phyloP scores from a whole-genome alignment of 2,797 vertebrate genomes.

The Pelobates cultripes region DNA sequence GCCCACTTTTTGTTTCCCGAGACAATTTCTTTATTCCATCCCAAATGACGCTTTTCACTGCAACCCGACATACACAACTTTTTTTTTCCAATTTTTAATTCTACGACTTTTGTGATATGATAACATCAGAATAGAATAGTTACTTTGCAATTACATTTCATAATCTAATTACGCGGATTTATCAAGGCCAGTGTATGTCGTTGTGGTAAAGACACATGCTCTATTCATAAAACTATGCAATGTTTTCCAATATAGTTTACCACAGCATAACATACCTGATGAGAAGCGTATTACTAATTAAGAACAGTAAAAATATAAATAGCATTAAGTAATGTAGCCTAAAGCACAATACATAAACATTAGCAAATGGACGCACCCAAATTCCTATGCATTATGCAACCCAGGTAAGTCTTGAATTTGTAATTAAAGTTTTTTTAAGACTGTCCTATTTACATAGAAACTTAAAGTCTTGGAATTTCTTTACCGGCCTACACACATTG shows the following conservation, averaged over 20 bases:
- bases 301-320: constrained; percentile 39
- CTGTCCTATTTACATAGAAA: constrained; percentile 31
- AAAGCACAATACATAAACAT: constrained; percentile 12
- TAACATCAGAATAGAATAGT: background rate
- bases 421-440: constrained; percentile 41
- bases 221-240: constrained; percentile 17
- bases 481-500: background rate
- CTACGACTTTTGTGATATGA: background rate
- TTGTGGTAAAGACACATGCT: constrained; percentile 13
- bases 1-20: too few relatives aligned
- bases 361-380: constrained; percentile 34
- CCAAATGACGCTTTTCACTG: too few relatives aligned
- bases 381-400: constrained; percentile 35
- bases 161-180: background rate
- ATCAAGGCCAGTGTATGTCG: constrained; percentile 4
- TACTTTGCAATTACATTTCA: background rate
- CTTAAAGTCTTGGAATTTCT: background rate
- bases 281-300: constrained; percentile 41
- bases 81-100: background rate
- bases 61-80: too few relatives aligned
- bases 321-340: constrained; percentile 49
- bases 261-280: constrained; percentile 36
- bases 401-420: constrained; percentile 3
- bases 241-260: constrained; percentile 27
- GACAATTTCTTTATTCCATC: too few relatives aligned